These are phyloP conservation scores for Emydocephalus ijimae DNA, from an alignment of 2,113 vertebrate genomes.

Conservation along the genomic window DNA sequence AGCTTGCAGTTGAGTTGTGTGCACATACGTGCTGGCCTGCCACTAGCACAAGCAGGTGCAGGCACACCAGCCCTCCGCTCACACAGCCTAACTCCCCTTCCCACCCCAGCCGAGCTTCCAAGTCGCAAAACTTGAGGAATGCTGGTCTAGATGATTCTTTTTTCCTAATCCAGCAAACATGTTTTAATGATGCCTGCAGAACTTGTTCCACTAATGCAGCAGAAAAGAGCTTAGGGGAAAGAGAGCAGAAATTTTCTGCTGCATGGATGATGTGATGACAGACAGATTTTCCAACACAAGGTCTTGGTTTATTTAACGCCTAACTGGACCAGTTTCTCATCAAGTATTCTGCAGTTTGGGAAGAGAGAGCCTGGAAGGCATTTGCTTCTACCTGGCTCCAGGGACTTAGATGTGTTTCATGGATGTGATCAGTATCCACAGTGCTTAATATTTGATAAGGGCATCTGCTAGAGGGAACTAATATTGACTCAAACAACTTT, in stretches of 20 bases:
- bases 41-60: too few species aligned
- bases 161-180: background rate
- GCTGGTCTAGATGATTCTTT: too few species aligned
- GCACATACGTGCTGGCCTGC: too few species aligned
- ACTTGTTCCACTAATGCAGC: background rate
- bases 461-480: constrained; percentile 33
- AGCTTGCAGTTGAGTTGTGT: too few species aligned
- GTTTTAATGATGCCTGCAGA: background rate
- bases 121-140: too few species aligned
- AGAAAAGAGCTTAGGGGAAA: background rate
- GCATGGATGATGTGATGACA: constrained; percentile 21
- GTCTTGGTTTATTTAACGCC: constrained; percentile 34
- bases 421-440: constrained; percentile 8
- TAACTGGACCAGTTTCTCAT: constrained; percentile 43
- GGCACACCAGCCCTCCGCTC: too few species aligned
- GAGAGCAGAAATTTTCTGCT: background rate
- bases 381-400: constrained; percentile 19
- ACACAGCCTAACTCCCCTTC: too few species aligned
- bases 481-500: background rate
- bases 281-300: constrained; percentile 29
- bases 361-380: constrained; percentile 24
- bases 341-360: constrained; percentile 13
- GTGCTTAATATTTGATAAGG: constrained; percentile 41
- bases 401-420: constrained; percentile 9
- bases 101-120: too few species aligned